phyloP scores from a whole-genome alignment of 2,797 vertebrate genomes.

The Spea hammondii region DNA sequence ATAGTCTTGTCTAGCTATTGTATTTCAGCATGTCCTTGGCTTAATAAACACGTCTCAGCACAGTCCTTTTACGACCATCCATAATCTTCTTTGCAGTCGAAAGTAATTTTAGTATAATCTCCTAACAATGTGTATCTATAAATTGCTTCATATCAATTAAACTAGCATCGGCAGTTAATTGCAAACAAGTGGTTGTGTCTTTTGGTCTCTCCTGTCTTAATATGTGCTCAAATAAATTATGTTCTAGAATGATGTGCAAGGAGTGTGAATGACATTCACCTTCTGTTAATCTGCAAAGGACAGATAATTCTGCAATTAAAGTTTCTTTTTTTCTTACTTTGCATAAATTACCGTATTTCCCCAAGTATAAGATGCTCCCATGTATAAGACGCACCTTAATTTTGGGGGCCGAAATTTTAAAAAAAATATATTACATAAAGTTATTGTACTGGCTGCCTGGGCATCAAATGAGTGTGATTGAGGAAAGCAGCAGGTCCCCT shows the following conservation, averaged over 20 bases:
- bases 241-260: constrained; percentile 55
- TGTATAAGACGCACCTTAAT: no score
- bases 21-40: constrained; percentile 48
- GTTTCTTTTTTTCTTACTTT: constrained; percentile 55
- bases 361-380: no score
- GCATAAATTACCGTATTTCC: constrained; percentile 25
- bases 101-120: constrained; percentile 50
- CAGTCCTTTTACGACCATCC: constrained; percentile 5
- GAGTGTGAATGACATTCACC: constrained; percentile 56
- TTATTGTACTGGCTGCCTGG: no score
- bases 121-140: constrained; percentile 53
- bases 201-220: constrained; percentile 53
- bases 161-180: constrained; percentile 57
- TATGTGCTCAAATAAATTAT: constrained; percentile 49
- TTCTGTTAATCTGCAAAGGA: constrained; percentile 58
- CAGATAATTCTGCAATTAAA: constrained; percentile 61
- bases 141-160: constrained; percentile 55
- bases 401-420: no score
- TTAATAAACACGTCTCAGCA: constrained; percentile 41
- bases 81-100: constrained; percentile 45
- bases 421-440: no score
- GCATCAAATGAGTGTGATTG: no score
- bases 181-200: constrained; percentile 59
- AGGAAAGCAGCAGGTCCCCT: no score
- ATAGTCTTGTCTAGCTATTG: constrained; percentile 42